Evolutionary conservation across 2,888 invertebrate genomes (phyloP).

Genomic region (Sialis fuliginosa): DNA sequence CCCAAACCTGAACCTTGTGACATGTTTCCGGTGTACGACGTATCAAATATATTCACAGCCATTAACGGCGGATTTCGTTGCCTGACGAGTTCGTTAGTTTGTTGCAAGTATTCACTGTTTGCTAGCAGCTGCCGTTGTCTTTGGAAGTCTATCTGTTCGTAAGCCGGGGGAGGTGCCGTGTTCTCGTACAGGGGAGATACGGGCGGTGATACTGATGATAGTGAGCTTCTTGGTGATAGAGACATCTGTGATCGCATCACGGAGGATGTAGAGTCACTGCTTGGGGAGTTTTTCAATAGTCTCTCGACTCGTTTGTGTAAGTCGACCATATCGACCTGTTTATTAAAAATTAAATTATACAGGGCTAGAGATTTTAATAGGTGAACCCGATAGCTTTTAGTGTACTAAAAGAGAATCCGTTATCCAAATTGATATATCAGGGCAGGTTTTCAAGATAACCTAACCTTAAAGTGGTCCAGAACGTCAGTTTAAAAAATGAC

Average conservation of each 20-base stretch:
- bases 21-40: constrained; percentile 27
- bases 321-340: constrained; percentile 78
- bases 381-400: too few species aligned
- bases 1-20: constrained; percentile 38
- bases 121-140: constrained; percentile 29
- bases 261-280: constrained; percentile 27
- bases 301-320: constrained; percentile 71
- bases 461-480: too few species aligned
- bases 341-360: constrained; percentile 13
- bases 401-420: too few species aligned
- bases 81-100: background rate
- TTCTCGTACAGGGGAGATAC: constrained; percentile 47
- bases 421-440: too few species aligned
- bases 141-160: constrained; percentile 50
- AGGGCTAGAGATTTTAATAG: too few species aligned
- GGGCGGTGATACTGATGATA: constrained; percentile 77
- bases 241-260: constrained; percentile 67
- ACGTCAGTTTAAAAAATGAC: too few species aligned
- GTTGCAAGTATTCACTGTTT: background rate
- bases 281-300: constrained; percentile 36
- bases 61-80: constrained; percentile 1
- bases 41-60: constrained; percentile 1
- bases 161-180: constrained; percentile 37
- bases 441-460: too few species aligned
- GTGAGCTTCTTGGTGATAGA: constrained; percentile 66